Conservation (phyloP, 2,113 vertebrate genomes). For the Empidonax traillii region DNA sequence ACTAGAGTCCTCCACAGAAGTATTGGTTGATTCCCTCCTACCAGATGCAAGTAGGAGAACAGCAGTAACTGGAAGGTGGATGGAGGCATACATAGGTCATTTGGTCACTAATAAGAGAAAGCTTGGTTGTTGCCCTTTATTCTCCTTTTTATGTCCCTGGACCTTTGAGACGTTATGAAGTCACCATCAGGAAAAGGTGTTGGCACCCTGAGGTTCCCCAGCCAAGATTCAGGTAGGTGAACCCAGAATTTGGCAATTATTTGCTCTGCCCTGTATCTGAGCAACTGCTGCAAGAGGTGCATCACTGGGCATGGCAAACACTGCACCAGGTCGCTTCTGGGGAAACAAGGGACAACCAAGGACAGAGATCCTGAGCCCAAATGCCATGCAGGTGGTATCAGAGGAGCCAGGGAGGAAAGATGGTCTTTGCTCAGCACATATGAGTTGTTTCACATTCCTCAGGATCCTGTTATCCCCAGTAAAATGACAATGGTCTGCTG, state of each 20-base stretch:
- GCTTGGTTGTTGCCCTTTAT: neutral
- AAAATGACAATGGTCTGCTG: neutral
- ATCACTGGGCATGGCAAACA: accelerated
- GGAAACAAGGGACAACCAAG: neutral
- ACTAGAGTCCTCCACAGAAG: neutral
- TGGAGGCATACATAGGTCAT: accelerated
- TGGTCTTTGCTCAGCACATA: neutral
- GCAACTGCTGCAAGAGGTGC: neutral
- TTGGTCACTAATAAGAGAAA: neutral
- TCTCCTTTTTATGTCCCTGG: neutral
- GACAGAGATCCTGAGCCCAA: neutral
- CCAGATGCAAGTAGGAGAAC: neutral
- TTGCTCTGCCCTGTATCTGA: neutral
- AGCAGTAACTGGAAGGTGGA: neutral
- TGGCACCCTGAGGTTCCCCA: neutral
- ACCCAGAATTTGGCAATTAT: too few species aligned
- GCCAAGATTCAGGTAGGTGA: neutral
- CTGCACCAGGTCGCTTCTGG: neutral
- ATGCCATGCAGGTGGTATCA: neutral
- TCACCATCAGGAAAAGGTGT: neutral
- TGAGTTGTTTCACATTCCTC: neutral
- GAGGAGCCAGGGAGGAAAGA: neutral
- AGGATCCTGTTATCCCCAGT: accelerated
- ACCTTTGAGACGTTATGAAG: neutral
- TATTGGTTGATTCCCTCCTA: neutral